Base-by-base conservation (phyloP, 2,888 invertebrate genomes). In the Buathra laborator region DNA sequence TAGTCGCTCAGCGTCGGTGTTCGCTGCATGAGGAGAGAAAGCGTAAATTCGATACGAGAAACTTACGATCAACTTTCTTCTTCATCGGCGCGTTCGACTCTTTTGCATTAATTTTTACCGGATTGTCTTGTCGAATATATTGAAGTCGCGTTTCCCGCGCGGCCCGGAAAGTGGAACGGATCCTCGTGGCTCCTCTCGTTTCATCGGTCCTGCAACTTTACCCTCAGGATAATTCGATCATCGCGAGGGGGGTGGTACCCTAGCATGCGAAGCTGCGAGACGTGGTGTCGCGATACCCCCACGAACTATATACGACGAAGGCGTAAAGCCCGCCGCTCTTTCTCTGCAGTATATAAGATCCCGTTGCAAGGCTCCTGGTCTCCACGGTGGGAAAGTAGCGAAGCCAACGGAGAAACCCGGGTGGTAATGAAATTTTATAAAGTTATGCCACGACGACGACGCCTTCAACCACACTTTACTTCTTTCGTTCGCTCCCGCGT, bases 391-490 rank as follows among this genome's bases (percentile, higher is more conserved):
- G 67, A 84, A 82, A 80, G 75, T 80, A 80, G 67, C 59, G 59
- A 72, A 82, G 85, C 71, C 71, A 53, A 70, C 48, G 67, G 71
- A 85, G 76, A 68, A 74, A 51, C 78, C 37, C 37, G 78, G 71
- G 84, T 76, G 86, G 87, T 90, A 90, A 91, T 90, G 91, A 92
- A 92, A 90, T 92, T 91, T 90, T 89, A 90, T 90, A 90, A 92
- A 91, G 91, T 91, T 90, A 90, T 88, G 88, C 88, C 87, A 86
- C 86, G 84, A 86, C 74, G 81, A 74, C 76, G 53, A 48, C 59
- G 44, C 56, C 75, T 29, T 32, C 74, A 24, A 66, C 81, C 70
- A 59, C 76, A 81, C 56, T 78, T 84, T 78, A 56, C 67, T 44
- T 66, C 68, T 67, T 75, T 75, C 51, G 16, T 29, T 66, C 59